These are phyloP conservation scores for Neria commutata DNA, from an alignment of 2,888 invertebrate genomes.

Conservation along the genomic window DNA sequence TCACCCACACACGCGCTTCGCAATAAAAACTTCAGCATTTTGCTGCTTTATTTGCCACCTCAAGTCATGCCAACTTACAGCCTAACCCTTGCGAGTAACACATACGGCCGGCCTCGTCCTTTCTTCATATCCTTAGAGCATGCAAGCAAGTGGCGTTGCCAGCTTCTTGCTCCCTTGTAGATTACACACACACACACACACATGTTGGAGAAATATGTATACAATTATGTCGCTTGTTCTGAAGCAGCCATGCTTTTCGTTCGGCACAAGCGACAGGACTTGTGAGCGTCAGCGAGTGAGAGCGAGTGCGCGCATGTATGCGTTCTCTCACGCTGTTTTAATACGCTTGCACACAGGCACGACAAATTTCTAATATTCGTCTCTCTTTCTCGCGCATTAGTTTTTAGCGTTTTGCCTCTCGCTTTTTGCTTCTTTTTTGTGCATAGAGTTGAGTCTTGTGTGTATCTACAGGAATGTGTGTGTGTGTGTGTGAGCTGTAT, in stretches of 20 bases:
- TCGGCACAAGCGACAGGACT: neutral
- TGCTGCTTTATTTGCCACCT: no score
- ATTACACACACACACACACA: no score
- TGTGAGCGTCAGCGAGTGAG: neutral
- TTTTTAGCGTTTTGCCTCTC: slow-evolving; percentile 58
- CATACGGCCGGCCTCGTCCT: no score
- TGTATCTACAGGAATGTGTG: slow-evolving; percentile 11
- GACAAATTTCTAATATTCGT: slow-evolving; percentile 52
- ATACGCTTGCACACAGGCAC: slow-evolving; percentile 33
- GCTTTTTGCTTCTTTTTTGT: slow-evolving; percentile 52
- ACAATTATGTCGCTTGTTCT: no score
- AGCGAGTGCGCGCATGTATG: neutral
- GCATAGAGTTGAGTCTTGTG: neutral
- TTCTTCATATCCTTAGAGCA: no score
- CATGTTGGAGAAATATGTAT: no score
- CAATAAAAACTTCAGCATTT: no score
- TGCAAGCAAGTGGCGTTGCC: no score
- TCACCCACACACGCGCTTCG: no score
- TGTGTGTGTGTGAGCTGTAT: neutral
- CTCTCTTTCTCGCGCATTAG: slow-evolving; percentile 59
- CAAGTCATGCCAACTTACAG: no score
- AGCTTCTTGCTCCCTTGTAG: no score
- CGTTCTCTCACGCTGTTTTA: slow-evolving; percentile 26
- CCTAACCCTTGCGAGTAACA: no score
- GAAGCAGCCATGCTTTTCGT: neutral